phyloP scores from a whole-genome alignment of 2,888 invertebrate genomes.

The Aphelenchoides bicaudatus region DNA sequence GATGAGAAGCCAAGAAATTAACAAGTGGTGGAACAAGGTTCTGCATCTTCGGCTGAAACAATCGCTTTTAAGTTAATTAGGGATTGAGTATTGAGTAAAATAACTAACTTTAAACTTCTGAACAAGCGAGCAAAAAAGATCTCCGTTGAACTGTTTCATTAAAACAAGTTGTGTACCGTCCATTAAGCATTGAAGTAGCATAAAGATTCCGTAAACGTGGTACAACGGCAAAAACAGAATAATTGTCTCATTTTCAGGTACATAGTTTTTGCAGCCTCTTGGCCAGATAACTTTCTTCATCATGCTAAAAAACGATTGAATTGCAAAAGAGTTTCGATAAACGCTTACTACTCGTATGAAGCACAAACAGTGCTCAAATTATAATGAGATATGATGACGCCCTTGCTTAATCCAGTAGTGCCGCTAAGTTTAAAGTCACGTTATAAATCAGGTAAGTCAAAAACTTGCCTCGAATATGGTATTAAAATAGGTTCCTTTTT shows the following conservation, averaged over 20 bases:
- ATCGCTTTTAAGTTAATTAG: too few relatives aligned
- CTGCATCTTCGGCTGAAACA: slow-evolving; percentile 1
- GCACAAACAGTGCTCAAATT: too few relatives aligned
- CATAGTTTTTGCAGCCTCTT: neutral
- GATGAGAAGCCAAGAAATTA: too few relatives aligned
- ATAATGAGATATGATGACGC: slow-evolving; percentile 52
- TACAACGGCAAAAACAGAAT: slow-evolving; percentile 26
- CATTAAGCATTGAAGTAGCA: neutral
- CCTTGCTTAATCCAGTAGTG: slow-evolving; percentile 57
- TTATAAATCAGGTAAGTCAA: neutral
- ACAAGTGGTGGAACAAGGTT: slow-evolving; percentile 14
- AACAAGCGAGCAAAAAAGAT: slow-evolving; percentile 23
- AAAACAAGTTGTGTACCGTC: neutral
- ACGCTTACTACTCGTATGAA: too few relatives aligned
- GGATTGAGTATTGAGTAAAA: too few relatives aligned
- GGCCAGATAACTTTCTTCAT: neutral
- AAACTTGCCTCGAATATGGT: slow-evolving; percentile 60
- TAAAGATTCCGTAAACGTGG: slow-evolving; percentile 18
- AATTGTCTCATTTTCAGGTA: slow-evolving; percentile 13
- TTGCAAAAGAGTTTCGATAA: neutral
- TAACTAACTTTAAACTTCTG: slow-evolving; percentile 32
- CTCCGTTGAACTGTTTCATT: slow-evolving; percentile 27
- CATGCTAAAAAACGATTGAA: slow-evolving; percentile 2
- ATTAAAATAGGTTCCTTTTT: slow-evolving; percentile 28
- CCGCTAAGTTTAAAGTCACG: slow-evolving; percentile 35